These are phyloP conservation scores for Plebejus argus DNA, from an alignment of 2,888 invertebrate genomes.

Conservation along the genomic window DNA sequence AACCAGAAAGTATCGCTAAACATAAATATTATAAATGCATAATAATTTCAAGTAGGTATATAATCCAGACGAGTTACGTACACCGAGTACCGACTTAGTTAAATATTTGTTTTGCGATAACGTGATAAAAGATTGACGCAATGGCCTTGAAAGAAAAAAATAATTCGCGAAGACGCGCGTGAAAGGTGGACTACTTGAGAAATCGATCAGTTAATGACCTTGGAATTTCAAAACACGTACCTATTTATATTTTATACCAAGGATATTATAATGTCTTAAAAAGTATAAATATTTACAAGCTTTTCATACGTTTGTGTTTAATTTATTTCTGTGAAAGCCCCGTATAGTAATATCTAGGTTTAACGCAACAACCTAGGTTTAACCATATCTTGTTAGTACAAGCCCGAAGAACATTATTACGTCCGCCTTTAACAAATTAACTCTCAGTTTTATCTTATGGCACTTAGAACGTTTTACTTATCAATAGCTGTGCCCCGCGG, in stretches of 20 bases:
- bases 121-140: slow-evolving; percentile 1
- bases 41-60: not conserved
- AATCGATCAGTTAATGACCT: not conserved
- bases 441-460: not conserved
- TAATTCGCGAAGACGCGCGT: not conserved
- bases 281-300: not conserved
- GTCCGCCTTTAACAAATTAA: not conserved
- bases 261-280: not conserved
- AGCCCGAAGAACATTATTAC: not conserved
- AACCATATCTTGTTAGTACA: not conserved
- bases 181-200: not conserved
- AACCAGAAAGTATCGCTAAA: too few relatives aligned
- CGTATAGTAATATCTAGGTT: not conserved
- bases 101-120: slow-evolving; percentile 16
- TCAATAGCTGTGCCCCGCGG: too few relatives aligned
- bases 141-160: slow-evolving; percentile 13
- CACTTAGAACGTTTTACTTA: too few relatives aligned
- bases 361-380: not conserved
- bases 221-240: not conserved
- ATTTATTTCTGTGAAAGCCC: not conserved
- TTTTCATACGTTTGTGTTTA: not conserved
- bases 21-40: not conserved
- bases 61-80: not conserved
- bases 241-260: not conserved
- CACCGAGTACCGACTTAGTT: not conserved